Conservation (phyloP, 2,888 invertebrate species). For the Phoenoteleia sp. region DNA sequence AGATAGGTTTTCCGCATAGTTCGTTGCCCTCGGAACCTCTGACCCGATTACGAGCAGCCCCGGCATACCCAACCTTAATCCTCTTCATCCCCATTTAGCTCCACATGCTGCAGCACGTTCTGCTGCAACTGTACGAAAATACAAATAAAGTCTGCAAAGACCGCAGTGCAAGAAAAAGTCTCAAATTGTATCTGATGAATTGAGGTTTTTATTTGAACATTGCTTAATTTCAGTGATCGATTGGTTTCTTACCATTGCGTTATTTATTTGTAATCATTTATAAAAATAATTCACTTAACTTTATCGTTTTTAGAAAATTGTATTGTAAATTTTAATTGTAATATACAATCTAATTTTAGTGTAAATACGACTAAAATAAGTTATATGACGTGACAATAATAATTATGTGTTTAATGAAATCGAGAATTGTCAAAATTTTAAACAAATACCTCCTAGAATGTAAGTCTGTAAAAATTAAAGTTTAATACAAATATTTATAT, state of each 20-base stretch:
- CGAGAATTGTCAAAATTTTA: no score
- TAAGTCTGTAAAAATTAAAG: no score
- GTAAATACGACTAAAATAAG: no score
- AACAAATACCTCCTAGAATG: no score
- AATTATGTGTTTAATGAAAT: no score
- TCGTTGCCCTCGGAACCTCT: slow-evolving; percentile 77
- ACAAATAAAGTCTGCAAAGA: slow-evolving; percentile 28
- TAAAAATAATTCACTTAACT: no score
- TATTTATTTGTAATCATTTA: no score
- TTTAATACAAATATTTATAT: no score
- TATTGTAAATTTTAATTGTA: no score
- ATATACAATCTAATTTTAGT: no score
- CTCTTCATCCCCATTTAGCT: slow-evolving; percentile 61
- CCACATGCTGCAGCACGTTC: slow-evolving; percentile 47
- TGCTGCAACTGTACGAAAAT: slow-evolving; percentile 37
- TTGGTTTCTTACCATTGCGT: neutral
- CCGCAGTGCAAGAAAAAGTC: neutral
- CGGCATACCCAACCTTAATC: slow-evolving; percentile 60
- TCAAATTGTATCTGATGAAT: neutral
- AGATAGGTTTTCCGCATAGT: slow-evolving; percentile 60
- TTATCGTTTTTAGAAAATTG: no score
- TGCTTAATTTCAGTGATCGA: neutral
- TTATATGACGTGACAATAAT: no score
- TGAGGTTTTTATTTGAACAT: neutral
- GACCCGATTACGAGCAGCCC: slow-evolving; percentile 79